Evolutionary conservation across 1,140 invertebrate species (phyloP).

Genomic region (Caerostris darwini): DNA sequence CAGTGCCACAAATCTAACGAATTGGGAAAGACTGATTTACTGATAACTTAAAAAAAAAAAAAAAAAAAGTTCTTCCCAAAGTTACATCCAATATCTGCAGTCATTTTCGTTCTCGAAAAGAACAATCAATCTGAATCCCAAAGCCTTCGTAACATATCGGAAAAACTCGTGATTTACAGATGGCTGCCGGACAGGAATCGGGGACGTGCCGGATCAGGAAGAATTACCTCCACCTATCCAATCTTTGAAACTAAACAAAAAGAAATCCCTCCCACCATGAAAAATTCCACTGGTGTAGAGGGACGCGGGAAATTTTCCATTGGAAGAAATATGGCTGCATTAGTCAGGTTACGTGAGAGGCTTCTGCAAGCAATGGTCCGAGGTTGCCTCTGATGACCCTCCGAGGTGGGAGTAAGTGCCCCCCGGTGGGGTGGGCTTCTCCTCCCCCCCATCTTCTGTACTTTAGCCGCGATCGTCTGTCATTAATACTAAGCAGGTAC

Average conservation of each 20-base stretch:
- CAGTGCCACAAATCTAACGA: no score
- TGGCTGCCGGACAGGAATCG: conserved; percentile 37
- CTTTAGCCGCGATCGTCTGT: conserved; percentile 41
- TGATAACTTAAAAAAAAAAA: no score
- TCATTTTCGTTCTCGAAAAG: background rate
- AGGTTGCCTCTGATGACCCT: conserved; percentile 56
- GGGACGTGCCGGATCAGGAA: conserved; percentile 51
- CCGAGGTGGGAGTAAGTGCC: background rate
- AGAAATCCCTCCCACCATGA: conserved; percentile 41
- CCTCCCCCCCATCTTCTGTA: background rate
- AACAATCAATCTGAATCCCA: background rate
- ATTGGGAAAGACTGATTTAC: no score
- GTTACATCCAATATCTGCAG: no score
- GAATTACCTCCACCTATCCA: conserved; percentile 33
- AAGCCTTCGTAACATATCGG: background rate
- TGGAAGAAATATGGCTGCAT: conserved; percentile 67
- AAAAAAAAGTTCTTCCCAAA: no score
- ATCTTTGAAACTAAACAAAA: conserved; percentile 27
- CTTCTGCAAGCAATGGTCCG: conserved; percentile 8
- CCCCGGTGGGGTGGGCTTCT: conserved; percentile 8
- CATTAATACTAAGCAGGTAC: conserved; percentile 69
- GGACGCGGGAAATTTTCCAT: conserved; percentile 65
- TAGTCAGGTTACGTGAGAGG: conserved; percentile 51
- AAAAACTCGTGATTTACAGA: conserved; percentile 28
- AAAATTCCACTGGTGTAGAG: conserved; percentile 57